These are phyloP conservation scores for Scaptomyza flava DNA, from an alignment of 2,888 invertebrate species.

Conservation along the genomic window DNA sequence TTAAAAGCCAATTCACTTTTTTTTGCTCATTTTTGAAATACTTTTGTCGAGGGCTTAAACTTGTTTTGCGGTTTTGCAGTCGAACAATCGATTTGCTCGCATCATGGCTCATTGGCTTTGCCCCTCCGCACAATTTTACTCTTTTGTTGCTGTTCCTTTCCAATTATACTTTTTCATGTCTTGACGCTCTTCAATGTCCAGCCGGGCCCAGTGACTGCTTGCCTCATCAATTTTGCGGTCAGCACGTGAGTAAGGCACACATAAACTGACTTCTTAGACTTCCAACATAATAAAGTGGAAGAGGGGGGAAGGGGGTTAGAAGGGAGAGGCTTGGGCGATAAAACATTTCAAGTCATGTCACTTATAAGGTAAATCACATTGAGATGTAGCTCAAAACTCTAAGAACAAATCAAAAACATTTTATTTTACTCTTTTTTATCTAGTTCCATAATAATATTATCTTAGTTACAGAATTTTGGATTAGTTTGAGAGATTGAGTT, in stretches of 20 bases:
- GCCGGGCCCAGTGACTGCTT: conserved; percentile 25
- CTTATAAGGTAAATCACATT: conserved; percentile 11
- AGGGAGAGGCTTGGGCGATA: not conserved
- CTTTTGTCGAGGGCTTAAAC: conserved; percentile 37
- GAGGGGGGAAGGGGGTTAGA: not conserved
- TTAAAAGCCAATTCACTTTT: conserved; percentile 20
- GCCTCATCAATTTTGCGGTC: conserved; percentile 70
- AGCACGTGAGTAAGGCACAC: conserved; percentile 45
- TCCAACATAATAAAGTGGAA: not conserved
- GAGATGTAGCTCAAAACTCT: not conserved
- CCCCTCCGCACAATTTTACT: not conserved
- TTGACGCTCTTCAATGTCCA: conserved; percentile 4
- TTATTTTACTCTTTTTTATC: too few species aligned
- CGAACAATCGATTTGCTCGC: conserved; percentile 71
- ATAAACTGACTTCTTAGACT: conserved; percentile 1
- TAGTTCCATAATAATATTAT: too few species aligned
- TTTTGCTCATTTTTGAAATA: not conserved
- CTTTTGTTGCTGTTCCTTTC: not conserved
- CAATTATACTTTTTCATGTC: conserved; percentile 62
- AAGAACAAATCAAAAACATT: not conserved
- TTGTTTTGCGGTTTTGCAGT: conserved; percentile 61
- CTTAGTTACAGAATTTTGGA: too few species aligned
- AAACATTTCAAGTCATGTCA: conserved; percentile 21
- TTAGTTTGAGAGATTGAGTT: too few species aligned
- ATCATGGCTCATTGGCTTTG: conserved; percentile 74